Evolutionary conservation across 2,888 invertebrate genomes (phyloP).

Genomic region (Lagria hirta): DNA sequence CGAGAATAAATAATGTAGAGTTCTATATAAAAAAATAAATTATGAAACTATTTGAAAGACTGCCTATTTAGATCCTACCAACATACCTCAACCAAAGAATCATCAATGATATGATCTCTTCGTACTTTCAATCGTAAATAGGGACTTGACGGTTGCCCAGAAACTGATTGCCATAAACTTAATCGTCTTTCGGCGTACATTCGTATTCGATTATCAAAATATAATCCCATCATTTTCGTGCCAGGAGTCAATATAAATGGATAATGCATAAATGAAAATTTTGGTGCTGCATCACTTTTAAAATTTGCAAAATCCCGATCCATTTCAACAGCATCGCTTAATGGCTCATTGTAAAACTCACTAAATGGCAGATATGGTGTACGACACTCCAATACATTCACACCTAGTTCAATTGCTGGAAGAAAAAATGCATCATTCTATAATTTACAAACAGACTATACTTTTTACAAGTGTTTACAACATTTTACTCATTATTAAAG

Average conservation of each 20-base stretch:
- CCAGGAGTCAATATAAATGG: conserved; percentile 90
- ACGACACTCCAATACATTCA: conserved; percentile 78
- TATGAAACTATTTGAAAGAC: neutral
- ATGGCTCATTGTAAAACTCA: conserved; percentile 92
- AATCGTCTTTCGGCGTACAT: conserved; percentile 92
- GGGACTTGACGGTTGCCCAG: conserved; percentile 81
- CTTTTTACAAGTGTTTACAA: no score
- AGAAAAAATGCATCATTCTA: conserved; percentile 12
- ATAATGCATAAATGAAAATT: conserved; percentile 88
- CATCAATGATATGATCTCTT: conserved; percentile 85
- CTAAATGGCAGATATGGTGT: conserved; percentile 81
- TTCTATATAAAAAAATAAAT: no score
- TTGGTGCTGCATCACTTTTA: conserved; percentile 68
- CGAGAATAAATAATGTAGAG: no score
- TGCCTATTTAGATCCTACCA: neutral
- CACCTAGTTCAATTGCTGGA: conserved; percentile 68
- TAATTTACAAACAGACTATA: neutral
- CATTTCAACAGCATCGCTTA: conserved; percentile 92
- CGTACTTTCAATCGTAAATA: conserved; percentile 81
- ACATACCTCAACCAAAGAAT: conserved; percentile 84
- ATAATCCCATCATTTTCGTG: conserved; percentile 86
- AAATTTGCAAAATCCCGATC: conserved; percentile 91
- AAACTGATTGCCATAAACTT: conserved; percentile 80
- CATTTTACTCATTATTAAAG: no score
- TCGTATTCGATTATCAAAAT: conserved; percentile 91